Evolutionary conservation across 2,888 invertebrate genomes (phyloP), one percentile per base, ranked within the genome.

Genomic region (Lagria hirta): DNA sequence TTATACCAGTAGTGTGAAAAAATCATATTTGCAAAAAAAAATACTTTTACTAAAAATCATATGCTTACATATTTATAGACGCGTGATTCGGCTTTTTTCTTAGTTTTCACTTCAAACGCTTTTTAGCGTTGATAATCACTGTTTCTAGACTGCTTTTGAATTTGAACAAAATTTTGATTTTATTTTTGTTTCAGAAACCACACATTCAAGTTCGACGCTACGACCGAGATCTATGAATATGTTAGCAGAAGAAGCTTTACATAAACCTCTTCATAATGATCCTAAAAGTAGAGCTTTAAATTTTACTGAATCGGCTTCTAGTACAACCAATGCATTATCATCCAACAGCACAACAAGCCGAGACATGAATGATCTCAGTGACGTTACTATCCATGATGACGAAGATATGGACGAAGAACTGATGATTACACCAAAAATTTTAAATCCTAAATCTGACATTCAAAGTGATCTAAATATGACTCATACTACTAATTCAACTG

Each of bases 331-430:
- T 41, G 55, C 60, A 7, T 46, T 69, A 10, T 43, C 45, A 11
- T 43, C 57, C 5, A 61, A 61, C 34, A 27, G 26, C 12, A 50
- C 58, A 3, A 44, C 45, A 1, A 50, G 50, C n/a, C 44, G 50
- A 7, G 46, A 51, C 26, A 43, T 75, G 22, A 68, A 75, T 20
- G 87, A 88, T 68, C 73, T 88, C n/a, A 88, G 88, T 64, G 86
- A 88, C 66, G 85, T 88, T 11, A 86, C 80, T 57, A 80, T 88
- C 75, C 84, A 85, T 54, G 78, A 78, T 46, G 80, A 84, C 33
- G 84, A 82, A 7, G 74, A 75, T 33, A 71, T 72, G 21, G 69
- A 44, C 60, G 67, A 62, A 66, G 69, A 69, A 27, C 55, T 52
- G 16, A 52, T 59, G 49, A 32, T 53, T 2, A 47, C 44, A 18